These are phyloP conservation scores for Halcyon senegalensis DNA, from an alignment of 2,113 vertebrate genomes.

Conservation along the genomic window DNA sequence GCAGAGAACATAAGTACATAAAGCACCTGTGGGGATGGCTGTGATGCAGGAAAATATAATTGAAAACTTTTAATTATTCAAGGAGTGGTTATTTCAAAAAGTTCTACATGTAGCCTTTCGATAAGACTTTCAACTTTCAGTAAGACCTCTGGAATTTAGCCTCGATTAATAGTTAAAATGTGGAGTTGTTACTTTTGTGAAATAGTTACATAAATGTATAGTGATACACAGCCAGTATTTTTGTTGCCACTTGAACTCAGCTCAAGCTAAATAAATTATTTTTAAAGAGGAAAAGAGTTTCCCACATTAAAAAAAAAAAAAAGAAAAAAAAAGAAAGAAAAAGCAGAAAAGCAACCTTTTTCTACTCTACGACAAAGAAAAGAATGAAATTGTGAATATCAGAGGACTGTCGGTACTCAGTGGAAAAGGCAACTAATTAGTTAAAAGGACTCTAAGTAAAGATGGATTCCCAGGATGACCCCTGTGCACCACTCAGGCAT, in stretches of 20 bases:
- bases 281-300: background rate
- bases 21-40: background rate
- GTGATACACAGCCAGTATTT: background rate
- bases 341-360: background rate
- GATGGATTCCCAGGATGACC: background rate
- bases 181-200: background rate
- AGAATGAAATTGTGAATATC: background rate
- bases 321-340: background rate
- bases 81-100: background rate
- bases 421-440: background rate
- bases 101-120: background rate
- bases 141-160: background rate
- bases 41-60: background rate
- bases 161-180: background rate
- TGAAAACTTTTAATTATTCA: background rate
- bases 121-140: background rate
- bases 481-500: background rate
- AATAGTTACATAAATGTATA: background rate
- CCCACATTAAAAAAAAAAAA: too few relatives aligned
- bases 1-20: background rate
- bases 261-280: background rate
- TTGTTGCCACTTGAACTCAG: background rate
- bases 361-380: background rate
- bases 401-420: background rate
- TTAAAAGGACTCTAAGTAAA: background rate